phyloP scores from a whole-genome alignment of 1,140 invertebrate genomes.

The Nebria ingens region DNA sequence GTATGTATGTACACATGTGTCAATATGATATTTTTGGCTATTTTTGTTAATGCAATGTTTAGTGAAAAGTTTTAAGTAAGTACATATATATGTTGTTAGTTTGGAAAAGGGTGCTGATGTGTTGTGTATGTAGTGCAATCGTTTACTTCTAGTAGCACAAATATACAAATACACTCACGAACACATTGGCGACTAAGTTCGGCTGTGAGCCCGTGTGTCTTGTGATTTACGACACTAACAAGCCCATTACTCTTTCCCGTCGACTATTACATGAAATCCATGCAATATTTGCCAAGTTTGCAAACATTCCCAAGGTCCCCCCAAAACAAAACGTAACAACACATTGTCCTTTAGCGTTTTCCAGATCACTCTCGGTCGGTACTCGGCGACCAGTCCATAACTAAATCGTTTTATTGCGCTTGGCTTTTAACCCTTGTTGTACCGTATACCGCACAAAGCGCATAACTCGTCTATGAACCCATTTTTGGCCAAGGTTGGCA shows the following conservation, averaged over 20 bases:
- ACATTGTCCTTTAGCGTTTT: not conserved
- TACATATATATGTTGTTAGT: too few relatives aligned
- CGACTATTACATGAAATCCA: slow-evolving; percentile 7
- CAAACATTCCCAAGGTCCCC: slow-evolving; percentile 7
- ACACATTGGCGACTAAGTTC: not conserved
- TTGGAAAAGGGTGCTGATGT: too few relatives aligned
- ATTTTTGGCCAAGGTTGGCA: not conserved
- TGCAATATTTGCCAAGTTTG: slow-evolving; percentile 8
- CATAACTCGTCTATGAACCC: too few relatives aligned
- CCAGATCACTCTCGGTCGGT: not conserved
- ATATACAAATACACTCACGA: too few relatives aligned
- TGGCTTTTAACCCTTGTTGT: not conserved
- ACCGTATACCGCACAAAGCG: too few relatives aligned
- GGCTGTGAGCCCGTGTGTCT: not conserved
- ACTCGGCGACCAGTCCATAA: too few relatives aligned
- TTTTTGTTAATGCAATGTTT: too few relatives aligned
- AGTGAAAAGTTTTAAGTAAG: too few relatives aligned
- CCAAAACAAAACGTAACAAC: slow-evolving; percentile 4
- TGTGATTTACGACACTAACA: slow-evolving; percentile 3
- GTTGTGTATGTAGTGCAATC: too few relatives aligned
- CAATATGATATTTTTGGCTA: too few relatives aligned
- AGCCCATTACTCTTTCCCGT: slow-evolving; percentile 3
- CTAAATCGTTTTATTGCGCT: slow-evolving; percentile 17
- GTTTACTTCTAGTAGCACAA: too few relatives aligned
- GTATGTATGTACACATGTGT: too few relatives aligned